Evolutionary conservation across 2,113 vertebrate species (phyloP).

Genomic region (Jacana jacana): DNA sequence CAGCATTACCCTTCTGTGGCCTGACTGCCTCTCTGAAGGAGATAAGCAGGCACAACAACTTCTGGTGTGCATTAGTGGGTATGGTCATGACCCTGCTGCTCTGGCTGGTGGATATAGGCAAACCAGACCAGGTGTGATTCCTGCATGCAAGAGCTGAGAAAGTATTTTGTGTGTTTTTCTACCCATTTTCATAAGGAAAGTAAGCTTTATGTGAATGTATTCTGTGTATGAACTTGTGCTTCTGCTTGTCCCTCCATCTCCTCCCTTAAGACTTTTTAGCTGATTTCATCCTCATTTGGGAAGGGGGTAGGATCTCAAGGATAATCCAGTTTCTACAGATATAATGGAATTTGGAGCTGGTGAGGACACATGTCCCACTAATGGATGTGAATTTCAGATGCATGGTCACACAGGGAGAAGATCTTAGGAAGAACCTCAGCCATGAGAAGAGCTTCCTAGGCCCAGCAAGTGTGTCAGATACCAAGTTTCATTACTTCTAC

Average conservation of each 20-base stretch:
- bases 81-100: background rate
- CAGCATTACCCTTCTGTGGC: background rate
- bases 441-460: background rate
- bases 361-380: background rate
- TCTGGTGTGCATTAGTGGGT: background rate
- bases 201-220: background rate
- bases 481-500: background rate
- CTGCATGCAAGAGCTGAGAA: background rate
- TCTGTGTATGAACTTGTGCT: background rate
- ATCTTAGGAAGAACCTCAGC: background rate
- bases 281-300: background rate
- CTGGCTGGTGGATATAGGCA: background rate
- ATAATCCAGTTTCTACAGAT: background rate
- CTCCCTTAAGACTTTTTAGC: background rate
- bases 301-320: background rate
- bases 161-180: background rate
- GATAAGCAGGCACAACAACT: background rate
- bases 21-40: background rate
- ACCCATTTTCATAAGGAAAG: background rate
- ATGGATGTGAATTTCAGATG: background rate
- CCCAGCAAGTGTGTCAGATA: background rate
- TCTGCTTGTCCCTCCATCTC: background rate
- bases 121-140: background rate
- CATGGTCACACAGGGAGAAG: background rate
- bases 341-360: background rate